These are phyloP conservation scores for Drosophila elegans DNA, from an alignment of 1,140 invertebrate species.

Conservation along the genomic window DNA sequence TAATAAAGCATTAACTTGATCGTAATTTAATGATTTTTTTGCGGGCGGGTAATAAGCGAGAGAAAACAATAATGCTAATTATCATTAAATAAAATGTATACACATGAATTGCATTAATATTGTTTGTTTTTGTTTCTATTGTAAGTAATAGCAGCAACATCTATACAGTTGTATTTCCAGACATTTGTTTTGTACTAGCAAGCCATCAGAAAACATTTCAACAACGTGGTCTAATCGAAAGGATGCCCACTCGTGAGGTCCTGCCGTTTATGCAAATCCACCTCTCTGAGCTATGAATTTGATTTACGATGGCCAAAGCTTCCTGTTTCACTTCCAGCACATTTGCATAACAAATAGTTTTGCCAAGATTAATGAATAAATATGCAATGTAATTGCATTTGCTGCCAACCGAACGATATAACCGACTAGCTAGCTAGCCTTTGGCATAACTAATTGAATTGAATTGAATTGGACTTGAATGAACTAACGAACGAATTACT, in stretches of 20 bases:
- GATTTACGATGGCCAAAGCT: slow-evolving; percentile 51
- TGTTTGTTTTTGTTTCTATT: too few relatives aligned
- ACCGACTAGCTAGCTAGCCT: background rate
- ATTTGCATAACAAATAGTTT: slow-evolving; percentile 47
- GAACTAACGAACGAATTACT: slow-evolving; percentile 20
- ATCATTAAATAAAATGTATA: too few relatives aligned
- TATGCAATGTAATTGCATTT: slow-evolving; percentile 46
- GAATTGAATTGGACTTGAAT: background rate
- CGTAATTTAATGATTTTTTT: background rate
- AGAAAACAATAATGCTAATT: too few relatives aligned
- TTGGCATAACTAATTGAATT: slow-evolving; percentile 46
- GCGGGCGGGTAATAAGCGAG: too few relatives aligned
- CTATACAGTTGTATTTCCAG: too few relatives aligned
- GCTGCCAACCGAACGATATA: background rate
- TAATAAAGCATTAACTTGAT: background rate
- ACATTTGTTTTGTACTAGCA: too few relatives aligned
- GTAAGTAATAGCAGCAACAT: too few relatives aligned
- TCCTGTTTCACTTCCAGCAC: slow-evolving; percentile 35
- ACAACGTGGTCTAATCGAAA: slow-evolving; percentile 14
- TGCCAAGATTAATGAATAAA: slow-evolving; percentile 47
- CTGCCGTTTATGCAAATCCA: slow-evolving; percentile 36
- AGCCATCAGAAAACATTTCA: background rate
- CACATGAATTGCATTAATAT: too few relatives aligned
- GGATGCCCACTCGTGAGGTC: background rate
- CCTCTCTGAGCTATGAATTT: slow-evolving; percentile 57